These are phyloP conservation scores for Trilocha varians DNA, from an alignment of 2,888 invertebrate species.

Conservation along the genomic window DNA sequence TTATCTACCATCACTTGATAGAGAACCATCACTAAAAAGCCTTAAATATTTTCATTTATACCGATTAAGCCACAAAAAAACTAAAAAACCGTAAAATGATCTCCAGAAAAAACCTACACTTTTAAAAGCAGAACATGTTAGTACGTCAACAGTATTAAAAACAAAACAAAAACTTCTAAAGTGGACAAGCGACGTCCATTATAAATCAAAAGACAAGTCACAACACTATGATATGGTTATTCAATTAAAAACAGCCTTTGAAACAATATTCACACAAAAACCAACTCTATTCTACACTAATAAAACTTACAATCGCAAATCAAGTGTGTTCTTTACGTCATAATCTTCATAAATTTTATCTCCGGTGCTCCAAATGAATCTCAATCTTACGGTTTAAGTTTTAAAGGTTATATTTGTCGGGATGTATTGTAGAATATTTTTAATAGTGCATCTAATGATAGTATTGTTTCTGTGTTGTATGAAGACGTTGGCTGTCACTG, in stretches of 20 bases:
- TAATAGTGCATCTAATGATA: conserved; percentile 56
- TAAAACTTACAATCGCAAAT: background rate
- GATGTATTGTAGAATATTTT: conserved; percentile 21
- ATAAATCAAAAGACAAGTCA: conserved; percentile 70
- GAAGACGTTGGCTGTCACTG: conserved; percentile 62
- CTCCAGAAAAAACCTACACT: conserved; percentile 9
- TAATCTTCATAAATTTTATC: background rate
- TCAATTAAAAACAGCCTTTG: conserved; percentile 56
- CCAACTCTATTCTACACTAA: conserved; percentile 6
- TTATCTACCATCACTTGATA: background rate
- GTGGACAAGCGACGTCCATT: conserved; percentile 62
- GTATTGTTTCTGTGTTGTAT: conserved; percentile 64
- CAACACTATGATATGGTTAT: conserved; percentile 68
- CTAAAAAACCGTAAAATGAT: background rate
- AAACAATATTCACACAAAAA: conserved; percentile 8
- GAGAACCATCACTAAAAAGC: background rate
- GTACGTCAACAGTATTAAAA: conserved; percentile 42
- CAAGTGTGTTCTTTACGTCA: background rate
- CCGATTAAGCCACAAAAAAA: background rate
- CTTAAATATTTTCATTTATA: background rate
- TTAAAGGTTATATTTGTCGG: conserved; percentile 4
- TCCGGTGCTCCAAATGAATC: background rate
- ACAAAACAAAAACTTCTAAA: conserved; percentile 13
- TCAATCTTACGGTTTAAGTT: conserved; percentile 18
- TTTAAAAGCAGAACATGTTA: conserved; percentile 54